A percentile compares a stretch with the other conserved stretches of the same genome.
phyloP scores from a whole-genome alignment of 1,140 invertebrate species.

The Holcopasites calliopsidis region DNA sequence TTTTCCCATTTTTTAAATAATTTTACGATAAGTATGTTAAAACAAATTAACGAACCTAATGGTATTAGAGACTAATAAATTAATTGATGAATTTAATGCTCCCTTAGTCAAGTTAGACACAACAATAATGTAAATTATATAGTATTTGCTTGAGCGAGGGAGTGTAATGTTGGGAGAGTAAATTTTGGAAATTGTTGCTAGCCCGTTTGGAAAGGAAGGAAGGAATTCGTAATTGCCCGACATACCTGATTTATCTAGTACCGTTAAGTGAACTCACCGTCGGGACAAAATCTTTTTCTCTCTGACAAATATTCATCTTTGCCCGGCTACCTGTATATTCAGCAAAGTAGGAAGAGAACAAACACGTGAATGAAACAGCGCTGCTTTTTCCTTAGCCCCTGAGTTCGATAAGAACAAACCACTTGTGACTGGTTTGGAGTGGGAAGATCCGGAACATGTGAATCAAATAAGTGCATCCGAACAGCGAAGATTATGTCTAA shows the following conservation, averaged over 20 bases:
- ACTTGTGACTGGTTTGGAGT: constrained; percentile 81
- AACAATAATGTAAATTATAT: too few relatives aligned
- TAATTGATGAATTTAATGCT: too few relatives aligned
- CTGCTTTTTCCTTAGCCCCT: constrained; percentile 70
- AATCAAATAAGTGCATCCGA: constrained; percentile 83
- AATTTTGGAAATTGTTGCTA: background rate
- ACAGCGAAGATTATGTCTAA: constrained; percentile 82
- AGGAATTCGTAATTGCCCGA: constrained; percentile 5
- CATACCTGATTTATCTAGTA: constrained; percentile 18
- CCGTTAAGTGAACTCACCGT: constrained; percentile 21
- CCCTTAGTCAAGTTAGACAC: too few relatives aligned
- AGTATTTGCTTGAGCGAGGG: too few relatives aligned
- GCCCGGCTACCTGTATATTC: background rate
- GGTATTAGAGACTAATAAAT: too few relatives aligned
- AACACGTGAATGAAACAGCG: background rate
- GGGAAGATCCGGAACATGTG: constrained; percentile 82
- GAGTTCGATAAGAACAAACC: constrained; percentile 77
- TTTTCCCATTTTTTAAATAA: too few relatives aligned
- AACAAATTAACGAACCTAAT: background rate
- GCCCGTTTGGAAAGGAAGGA: background rate
- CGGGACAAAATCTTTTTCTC: background rate
- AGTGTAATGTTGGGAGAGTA: too few relatives aligned
- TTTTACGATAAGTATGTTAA: background rate
- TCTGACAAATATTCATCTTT: background rate
- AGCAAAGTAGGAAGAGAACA: too few relatives aligned